These are phyloP conservation scores for Mohoua ochrocephala DNA, from an alignment of 2,113 vertebrate species.

Conservation along the genomic window DNA sequence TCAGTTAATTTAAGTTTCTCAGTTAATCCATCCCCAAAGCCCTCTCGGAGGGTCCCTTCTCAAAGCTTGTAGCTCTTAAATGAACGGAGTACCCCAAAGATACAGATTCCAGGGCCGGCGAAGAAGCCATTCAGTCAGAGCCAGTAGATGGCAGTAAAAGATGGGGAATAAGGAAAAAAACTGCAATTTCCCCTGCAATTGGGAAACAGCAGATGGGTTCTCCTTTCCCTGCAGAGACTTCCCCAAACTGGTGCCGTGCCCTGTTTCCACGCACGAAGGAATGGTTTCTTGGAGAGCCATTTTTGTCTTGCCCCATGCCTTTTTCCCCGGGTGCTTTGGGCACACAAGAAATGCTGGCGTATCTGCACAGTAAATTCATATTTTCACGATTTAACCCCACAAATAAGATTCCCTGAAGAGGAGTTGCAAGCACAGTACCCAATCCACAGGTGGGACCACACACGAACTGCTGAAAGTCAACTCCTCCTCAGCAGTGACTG, in stretches of 20 bases:
- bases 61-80: not conserved
- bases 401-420: not conserved
- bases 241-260: not conserved
- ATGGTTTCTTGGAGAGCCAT: not conserved
- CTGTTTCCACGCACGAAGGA: not conserved
- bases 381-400: not conserved
- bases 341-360: fast-evolving
- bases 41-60: not conserved
- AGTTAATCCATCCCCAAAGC: not conserved
- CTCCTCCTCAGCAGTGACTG: not conserved
- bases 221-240: not conserved
- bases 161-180: not conserved
- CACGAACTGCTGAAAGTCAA: not conserved
- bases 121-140: not conserved
- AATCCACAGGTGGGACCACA: not conserved
- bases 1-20: not conserved
- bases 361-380: too few relatives aligned
- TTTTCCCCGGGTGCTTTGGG: not conserved
- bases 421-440: not conserved
- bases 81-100: not conserved
- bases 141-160: conserved; percentile 6
- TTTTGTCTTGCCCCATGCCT: not conserved
- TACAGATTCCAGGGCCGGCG: fast-evolving
- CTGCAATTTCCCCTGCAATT: too few relatives aligned
- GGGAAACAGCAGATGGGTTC: not conserved